A percentile compares a stretch with the other conserved stretches of the same genome.
phyloP scores from a whole-genome alignment of 2,113 vertebrate species.

The Promerops cafer region DNA sequence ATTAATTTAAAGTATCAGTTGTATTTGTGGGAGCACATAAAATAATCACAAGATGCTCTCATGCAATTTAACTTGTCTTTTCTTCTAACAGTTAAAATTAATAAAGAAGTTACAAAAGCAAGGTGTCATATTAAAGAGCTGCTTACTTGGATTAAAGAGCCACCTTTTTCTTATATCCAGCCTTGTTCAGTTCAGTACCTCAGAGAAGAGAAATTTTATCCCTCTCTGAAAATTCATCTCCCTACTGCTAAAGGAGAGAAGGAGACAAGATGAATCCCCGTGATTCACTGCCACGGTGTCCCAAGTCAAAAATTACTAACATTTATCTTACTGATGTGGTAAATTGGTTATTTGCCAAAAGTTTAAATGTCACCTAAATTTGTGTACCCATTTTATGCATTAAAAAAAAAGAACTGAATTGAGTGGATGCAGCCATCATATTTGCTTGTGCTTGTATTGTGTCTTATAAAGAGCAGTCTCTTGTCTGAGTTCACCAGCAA shows the following conservation, averaged over 20 bases:
- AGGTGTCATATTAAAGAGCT: neutral
- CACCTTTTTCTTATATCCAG: neutral
- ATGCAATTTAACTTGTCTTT: neutral
- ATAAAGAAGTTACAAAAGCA: neutral
- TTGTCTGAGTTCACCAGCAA: constrained; percentile 64
- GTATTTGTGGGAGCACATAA: neutral
- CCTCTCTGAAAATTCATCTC: neutral
- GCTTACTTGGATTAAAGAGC: neutral
- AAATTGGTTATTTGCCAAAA: neutral
- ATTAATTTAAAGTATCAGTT: neutral
- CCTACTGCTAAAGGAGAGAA: neutral
- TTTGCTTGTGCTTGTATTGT: neutral
- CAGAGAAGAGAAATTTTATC: neutral
- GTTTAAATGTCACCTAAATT: neutral
- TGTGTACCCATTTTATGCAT: neutral
- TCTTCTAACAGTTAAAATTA: constrained; percentile 28
- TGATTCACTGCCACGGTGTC: neutral
- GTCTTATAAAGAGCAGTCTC: neutral
- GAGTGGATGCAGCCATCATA: neutral
- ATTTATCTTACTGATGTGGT: neutral
- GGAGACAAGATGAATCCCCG: neutral
- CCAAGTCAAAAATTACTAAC: neutral
- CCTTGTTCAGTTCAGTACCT: neutral
- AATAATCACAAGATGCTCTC: neutral
- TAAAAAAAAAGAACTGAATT: neutral